Conservation (phyloP, 2,797 vertebrate genomes). For the Pseudochirops cupreus region DNA sequence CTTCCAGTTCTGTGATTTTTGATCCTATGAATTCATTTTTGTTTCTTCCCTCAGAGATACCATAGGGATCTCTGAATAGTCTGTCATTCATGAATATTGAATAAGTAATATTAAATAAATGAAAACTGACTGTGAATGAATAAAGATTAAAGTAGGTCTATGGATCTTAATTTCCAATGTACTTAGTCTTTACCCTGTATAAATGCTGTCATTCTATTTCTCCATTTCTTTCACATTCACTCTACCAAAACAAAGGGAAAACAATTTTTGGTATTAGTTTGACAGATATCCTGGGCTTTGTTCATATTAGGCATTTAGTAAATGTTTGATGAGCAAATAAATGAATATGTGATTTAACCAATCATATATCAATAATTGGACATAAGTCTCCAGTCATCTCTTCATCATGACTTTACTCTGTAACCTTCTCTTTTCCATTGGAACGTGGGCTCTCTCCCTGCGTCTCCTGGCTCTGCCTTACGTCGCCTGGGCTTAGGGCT, state of each 20-base stretch:
- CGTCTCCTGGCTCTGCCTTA: not conserved
- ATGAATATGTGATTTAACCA: not conserved
- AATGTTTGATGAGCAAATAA: rapidly evolving
- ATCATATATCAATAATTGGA: not conserved
- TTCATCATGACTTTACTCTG: not conserved
- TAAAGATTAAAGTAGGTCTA: not conserved
- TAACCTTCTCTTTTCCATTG: not conserved
- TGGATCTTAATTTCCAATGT: too few species aligned
- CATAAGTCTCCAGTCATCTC: not conserved
- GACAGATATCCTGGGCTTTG: not conserved
- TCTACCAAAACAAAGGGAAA: not conserved
- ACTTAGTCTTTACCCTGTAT: not conserved
- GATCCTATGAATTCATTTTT: not conserved
- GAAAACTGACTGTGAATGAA: not conserved
- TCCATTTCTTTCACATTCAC: not conserved
- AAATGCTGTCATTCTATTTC: not conserved
- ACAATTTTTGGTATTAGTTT: not conserved
- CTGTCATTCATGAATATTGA: too few species aligned
- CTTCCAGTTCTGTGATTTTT: not conserved
- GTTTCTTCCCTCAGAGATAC: too few species aligned
- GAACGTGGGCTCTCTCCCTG: not conserved
- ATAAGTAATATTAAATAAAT: not conserved
- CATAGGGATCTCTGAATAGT: too few species aligned
- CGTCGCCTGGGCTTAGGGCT: not conserved
- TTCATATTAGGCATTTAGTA: rapidly evolving